These are phyloP conservation scores for Epizoanthus rinbou DNA, from an alignment of 92 coral and sea anemone species.

Conservation along the genomic window DNA sequence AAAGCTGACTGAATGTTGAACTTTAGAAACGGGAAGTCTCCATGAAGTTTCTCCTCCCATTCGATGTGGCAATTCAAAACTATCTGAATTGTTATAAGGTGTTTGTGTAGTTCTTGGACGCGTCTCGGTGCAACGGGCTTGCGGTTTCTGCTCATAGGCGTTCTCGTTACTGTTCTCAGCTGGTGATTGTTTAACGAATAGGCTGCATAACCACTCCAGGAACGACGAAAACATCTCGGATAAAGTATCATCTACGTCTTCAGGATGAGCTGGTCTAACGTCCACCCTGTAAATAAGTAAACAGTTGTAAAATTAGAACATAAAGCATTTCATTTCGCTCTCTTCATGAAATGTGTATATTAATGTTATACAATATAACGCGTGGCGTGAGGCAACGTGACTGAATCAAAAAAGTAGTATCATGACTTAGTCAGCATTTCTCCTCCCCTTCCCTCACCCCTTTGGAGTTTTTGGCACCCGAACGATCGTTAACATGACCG, in stretches of 20 bases:
- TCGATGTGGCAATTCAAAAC: not conserved
- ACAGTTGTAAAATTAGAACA: not conserved
- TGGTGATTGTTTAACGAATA: not conserved
- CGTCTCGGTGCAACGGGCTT: not conserved
- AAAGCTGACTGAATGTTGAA: not conserved
- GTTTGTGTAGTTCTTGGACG: no score
- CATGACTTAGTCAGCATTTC: no score
- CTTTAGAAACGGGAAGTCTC: not conserved
- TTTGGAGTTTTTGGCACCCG: no score
- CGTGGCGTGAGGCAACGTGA: no score
- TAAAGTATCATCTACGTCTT: constrained; percentile 30
- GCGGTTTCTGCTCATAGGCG: constrained; percentile 28
- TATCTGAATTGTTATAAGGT: not conserved
- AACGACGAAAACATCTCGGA: constrained; percentile 2
- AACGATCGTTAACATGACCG: no score
- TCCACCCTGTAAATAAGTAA: constrained; percentile 7
- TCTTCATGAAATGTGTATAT: no score
- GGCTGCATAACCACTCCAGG: not conserved
- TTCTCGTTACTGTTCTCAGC: no score
- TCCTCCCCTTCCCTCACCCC: no score
- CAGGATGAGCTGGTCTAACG: constrained; percentile 24
- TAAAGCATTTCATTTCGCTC: no score
- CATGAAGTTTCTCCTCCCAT: not conserved
- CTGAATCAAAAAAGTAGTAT: no score
- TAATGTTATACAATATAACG: no score